Conservation (phyloP, 2,888 invertebrate species). For the Tenthredo livida region DNA sequence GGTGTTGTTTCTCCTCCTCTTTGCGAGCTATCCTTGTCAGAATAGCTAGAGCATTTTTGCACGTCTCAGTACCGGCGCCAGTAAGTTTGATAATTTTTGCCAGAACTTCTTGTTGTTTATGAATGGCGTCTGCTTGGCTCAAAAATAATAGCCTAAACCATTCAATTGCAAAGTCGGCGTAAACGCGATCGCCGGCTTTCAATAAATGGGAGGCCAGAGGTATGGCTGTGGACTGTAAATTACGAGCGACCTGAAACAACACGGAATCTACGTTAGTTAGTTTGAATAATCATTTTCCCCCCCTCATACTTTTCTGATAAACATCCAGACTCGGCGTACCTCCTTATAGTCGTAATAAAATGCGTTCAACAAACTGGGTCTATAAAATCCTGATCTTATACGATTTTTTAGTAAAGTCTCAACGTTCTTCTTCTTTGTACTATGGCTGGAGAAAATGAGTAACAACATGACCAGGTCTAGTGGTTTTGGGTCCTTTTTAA, state of each 20-base stretch:
- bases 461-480: slow-evolving; percentile 85
- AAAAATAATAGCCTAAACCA: slow-evolving; percentile 73
- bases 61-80: slow-evolving; percentile 71
- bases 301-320: too few species aligned
- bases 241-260: slow-evolving; percentile 66
- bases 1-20: slow-evolving; percentile 67
- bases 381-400: slow-evolving; percentile 82
- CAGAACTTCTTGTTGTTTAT: slow-evolving; percentile 73
- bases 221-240: slow-evolving; percentile 68
- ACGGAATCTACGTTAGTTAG: background rate
- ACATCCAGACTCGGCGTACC: slow-evolving; percentile 60
- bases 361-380: slow-evolving; percentile 80
- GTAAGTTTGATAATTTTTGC: slow-evolving; percentile 71
- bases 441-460: slow-evolving; percentile 83
- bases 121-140: slow-evolving; percentile 65
- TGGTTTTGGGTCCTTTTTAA: slow-evolving; percentile 82
- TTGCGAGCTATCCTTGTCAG: slow-evolving; percentile 69
- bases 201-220: slow-evolving; percentile 69
- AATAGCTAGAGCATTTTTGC: slow-evolving; percentile 70
- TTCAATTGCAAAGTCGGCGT: slow-evolving; percentile 70
- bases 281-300: background rate
- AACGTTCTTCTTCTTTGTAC: slow-evolving; percentile 82
- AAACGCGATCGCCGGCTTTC: slow-evolving; percentile 69
- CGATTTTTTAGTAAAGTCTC: slow-evolving; percentile 84
- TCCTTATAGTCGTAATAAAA: slow-evolving; percentile 71